These are phyloP conservation scores for Ganaspis brasiliensis DNA, from an alignment of 2,888 invertebrate species.

Conservation along the genomic window DNA sequence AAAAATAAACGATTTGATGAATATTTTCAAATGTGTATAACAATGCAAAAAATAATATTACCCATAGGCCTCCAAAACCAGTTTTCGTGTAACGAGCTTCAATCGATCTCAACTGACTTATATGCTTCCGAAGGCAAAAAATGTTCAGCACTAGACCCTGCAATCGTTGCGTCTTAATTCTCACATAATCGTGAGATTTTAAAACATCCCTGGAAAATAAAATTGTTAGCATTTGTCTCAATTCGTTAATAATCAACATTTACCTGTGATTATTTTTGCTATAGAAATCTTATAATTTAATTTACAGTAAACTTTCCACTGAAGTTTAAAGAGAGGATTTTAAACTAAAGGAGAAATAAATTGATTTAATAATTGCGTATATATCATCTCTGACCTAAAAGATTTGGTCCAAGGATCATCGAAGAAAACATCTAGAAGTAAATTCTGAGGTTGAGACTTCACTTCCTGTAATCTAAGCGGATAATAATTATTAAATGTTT, in stretches of 20 bases:
- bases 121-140: constrained; percentile 89
- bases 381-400: constrained; percentile 79
- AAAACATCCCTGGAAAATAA: constrained; percentile 83
- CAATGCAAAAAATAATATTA: constrained; percentile 81
- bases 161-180: constrained; percentile 90
- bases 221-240: too few relatives aligned
- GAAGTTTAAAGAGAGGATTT: too few relatives aligned
- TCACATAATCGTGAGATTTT: constrained; percentile 87
- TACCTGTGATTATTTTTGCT: too few relatives aligned
- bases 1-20: too few relatives aligned
- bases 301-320: too few relatives aligned
- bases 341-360: too few relatives aligned
- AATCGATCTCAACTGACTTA: constrained; percentile 91
- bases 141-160: constrained; percentile 92
- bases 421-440: constrained; percentile 90
- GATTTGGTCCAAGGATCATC: constrained; percentile 92
- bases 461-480: constrained; percentile 90
- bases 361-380: neutral
- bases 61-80: constrained; percentile 96
- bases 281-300: too few relatives aligned
- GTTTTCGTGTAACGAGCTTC: constrained; percentile 94
- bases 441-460: constrained; percentile 92
- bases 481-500: neutral
- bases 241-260: too few relatives aligned
- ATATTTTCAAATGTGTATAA: too few relatives aligned